Conservation (phyloP, 2,797 vertebrate species). For the Macropus fuliginosus region DNA sequence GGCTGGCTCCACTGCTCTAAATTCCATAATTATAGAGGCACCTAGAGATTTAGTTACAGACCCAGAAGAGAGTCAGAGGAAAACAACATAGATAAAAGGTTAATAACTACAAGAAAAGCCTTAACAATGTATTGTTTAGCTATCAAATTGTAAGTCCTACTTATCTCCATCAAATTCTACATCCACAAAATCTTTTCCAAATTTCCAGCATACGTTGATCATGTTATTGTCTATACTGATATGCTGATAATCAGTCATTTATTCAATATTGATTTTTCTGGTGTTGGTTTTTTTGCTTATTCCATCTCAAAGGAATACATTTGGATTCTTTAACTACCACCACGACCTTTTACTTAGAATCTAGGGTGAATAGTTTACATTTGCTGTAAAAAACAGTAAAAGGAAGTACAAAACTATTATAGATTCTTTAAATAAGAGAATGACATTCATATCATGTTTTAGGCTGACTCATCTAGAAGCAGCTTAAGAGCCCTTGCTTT, state of each 20-base stretch:
- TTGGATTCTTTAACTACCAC: neutral
- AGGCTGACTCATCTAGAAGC: neutral
- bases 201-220: neutral
- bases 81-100: neutral
- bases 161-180: neutral
- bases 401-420: neutral
- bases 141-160: neutral
- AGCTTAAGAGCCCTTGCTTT: neutral
- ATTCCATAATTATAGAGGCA: neutral
- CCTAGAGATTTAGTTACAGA: neutral
- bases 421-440: neutral
- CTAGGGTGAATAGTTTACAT: neutral
- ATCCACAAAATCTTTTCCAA: neutral
- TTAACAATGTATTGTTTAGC: neutral
- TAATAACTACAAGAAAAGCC: neutral
- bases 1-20: neutral
- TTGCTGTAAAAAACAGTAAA: neutral
- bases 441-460: neutral
- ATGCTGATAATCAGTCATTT: neutral
- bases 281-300: neutral
- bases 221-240: neutral
- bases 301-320: neutral
- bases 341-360: neutral
- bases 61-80: neutral
- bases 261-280: neutral